phyloP scores from a whole-genome alignment of 92 coral and sea anemone genomes.

The Porites lobata region DNA sequence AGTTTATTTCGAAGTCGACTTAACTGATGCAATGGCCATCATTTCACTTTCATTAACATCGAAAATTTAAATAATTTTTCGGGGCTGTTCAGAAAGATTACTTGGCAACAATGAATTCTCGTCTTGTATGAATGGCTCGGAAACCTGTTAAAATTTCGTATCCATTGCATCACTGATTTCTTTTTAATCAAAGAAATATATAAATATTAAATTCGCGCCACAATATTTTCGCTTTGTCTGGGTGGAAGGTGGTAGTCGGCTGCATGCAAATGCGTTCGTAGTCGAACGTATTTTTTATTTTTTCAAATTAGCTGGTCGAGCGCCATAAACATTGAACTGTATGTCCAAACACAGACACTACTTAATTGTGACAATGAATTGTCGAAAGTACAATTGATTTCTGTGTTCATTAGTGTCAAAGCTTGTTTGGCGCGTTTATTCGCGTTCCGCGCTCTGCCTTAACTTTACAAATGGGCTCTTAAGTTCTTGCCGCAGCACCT shows the following conservation, averaged over 20 bases:
- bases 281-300: too few relatives aligned
- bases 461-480: neutral
- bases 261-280: too few relatives aligned
- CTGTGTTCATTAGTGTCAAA: conserved; percentile 20
- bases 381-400: conserved; percentile 18
- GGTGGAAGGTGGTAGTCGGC: too few relatives aligned
- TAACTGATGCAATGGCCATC: too few relatives aligned
- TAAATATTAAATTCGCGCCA: neutral
- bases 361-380: conserved; percentile 2
- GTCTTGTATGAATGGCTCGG: neutral
- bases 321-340: neutral
- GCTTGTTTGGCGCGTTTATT: conserved; percentile 39
- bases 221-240: neutral
- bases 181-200: neutral
- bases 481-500: conserved; percentile 2
- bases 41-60: neutral
- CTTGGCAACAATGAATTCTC: neutral
- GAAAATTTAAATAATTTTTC: neutral
- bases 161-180: neutral
- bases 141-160: neutral
- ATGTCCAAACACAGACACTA: conserved; percentile 7
- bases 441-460: neutral
- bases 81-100: neutral
- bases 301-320: too few relatives aligned
- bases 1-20: too few relatives aligned